Evolutionary conservation across 2,888 invertebrate species (phyloP), one percentile per base, ranked within the genome.

Genomic region (Didymodactylos carnosus): DNA sequence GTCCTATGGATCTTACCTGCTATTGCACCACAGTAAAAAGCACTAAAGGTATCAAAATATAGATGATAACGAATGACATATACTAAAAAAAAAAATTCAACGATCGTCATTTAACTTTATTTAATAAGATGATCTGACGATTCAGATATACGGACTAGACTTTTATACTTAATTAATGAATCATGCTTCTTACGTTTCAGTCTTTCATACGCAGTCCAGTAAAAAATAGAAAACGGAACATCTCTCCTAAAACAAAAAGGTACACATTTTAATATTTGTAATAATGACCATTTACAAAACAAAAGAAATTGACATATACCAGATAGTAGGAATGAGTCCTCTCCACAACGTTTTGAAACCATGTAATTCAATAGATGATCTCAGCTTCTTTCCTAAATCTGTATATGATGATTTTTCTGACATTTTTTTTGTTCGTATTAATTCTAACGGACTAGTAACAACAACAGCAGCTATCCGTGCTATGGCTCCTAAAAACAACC

Each of bases 401-500:
- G 46, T 75, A 72, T 82, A 81, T 78, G 89, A 90, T 78, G 94
- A 86, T 80, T 87, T 89, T 81, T 91, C 89, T 0, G 95, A 94
- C 82, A 98, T 98, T 93, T 98, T 94, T 86, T 97, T 98, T 0
- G 97, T 98, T 80, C 98, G 87, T 77, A 97, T 88, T 78, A 99
- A 87, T 86, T 98, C 98, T 78, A 99, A 84, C 1, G 98, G 98
- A 81, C 92, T 93, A 29, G 97, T 93, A 77, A 91, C 84, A 5
- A 91, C 88, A 5, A 84, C 86, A 71, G 93, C 90, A 83, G 89
- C 86, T 39, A 89, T 82, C 83, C 78, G 69, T 10, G 75, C 72
- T 14, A 49, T 23, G 13, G 71, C 74, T n/a, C n/a, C n/a, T n/a
- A n/a, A n/a, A n/a, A n/a, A n/a, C n/a, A n/a, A n/a, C n/a, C n/a